phyloP scores from a whole-genome alignment of 1,140 invertebrate species.

The Listronotus oregonensis region DNA sequence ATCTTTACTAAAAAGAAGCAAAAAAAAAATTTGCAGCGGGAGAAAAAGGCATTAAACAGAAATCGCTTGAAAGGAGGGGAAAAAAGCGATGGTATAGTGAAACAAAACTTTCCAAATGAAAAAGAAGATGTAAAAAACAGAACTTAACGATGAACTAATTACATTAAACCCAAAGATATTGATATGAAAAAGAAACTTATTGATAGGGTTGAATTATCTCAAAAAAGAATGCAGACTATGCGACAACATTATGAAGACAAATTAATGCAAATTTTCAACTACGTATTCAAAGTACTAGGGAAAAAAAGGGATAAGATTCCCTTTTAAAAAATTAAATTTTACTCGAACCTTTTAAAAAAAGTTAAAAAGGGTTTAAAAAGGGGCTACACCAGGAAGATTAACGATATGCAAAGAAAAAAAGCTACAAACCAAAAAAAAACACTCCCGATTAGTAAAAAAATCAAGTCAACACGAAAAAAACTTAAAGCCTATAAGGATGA shows the following conservation, averaged over 20 bases:
- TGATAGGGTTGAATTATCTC: conserved; percentile 89
- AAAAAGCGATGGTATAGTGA: conserved; percentile 51
- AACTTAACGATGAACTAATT: conserved; percentile 73
- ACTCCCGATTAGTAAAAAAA: conserved; percentile 81
- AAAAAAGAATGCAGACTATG: conserved; percentile 81
- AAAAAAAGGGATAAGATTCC: conserved; percentile 91
- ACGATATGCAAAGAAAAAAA: conserved; percentile 80
- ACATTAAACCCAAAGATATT: conserved; percentile 87
- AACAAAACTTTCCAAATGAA: conserved; percentile 65
- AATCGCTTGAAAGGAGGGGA: conserved; percentile 52
- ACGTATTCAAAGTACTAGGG: conserved; percentile 86
- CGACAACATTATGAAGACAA: conserved; percentile 94
- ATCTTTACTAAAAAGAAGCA: conserved; percentile 67
- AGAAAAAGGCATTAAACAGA: conserved; percentile 58
- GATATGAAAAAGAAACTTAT: conserved; percentile 91
- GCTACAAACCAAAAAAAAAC: conserved; percentile 89
- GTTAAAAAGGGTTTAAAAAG: conserved; percentile 85
- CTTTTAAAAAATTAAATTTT: conserved; percentile 65
- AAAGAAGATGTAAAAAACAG: conserved; percentile 58
- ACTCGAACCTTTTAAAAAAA: conserved; percentile 71
- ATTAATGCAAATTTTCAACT: conserved; percentile 83
- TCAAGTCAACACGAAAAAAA: conserved; percentile 84
- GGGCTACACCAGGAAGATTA: conserved; percentile 88
- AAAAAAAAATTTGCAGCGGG: conserved; percentile 68
- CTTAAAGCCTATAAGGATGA: conserved; percentile 79